Conservation (phyloP, 2,797 vertebrate species). For the Hemitrygon akajei region DNA sequence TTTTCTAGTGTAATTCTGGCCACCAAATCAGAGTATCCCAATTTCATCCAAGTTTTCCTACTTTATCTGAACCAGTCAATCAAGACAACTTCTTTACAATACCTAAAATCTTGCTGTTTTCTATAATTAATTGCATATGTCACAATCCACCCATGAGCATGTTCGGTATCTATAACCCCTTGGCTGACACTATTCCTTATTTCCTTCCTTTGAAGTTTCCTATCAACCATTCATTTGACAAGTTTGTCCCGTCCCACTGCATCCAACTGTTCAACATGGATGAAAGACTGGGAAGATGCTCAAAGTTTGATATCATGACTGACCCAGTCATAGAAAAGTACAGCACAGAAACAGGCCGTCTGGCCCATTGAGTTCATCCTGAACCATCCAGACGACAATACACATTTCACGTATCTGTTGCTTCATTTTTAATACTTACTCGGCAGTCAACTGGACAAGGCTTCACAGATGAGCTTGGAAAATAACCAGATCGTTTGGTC, state of each 20-base stretch:
- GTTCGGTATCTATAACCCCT: background rate
- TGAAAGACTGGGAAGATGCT: background rate
- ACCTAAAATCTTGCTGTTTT: background rate
- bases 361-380: too few species aligned
- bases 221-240: background rate
- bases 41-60: too few species aligned
- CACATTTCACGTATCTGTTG: background rate
- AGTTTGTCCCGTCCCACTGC: background rate
- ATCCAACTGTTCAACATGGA: background rate
- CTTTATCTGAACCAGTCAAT: background rate
- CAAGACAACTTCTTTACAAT: background rate
- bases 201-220: too few species aligned
- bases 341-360: too few species aligned
- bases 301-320: slow-evolving; percentile 46
- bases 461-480: slow-evolving; percentile 85
- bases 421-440: slow-evolving; percentile 53
- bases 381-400: background rate
- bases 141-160: background rate
- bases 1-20: background rate
- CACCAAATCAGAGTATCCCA: background rate
- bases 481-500: slow-evolving; percentile 82
- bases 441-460: slow-evolving; percentile 83
- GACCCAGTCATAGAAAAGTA: background rate
- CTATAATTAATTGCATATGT: background rate
- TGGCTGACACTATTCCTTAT: too few species aligned